Evolutionary conservation across 2,888 invertebrate species (phyloP), one percentile per base, ranked within the genome.

Genomic region (Athalia cordata): DNA sequence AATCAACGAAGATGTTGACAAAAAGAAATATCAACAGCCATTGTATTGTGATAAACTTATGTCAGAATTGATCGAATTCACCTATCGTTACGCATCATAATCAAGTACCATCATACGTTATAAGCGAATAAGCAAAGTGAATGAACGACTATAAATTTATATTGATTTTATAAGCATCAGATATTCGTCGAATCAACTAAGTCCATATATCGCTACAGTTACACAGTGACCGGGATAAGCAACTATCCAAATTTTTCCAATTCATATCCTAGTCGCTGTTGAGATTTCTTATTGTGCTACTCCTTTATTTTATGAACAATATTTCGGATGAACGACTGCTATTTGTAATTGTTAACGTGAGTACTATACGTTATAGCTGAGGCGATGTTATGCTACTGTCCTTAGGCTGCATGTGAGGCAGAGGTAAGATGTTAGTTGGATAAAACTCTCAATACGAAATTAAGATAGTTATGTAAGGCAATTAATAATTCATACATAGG

Each of bases 331-430:
- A 43, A 70, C 45, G 45, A 55, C 43, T 70, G 43, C 50, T 70
- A 55, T 70, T 70, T 43, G 50, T 70, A 29, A 55, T 70, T 70
- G 43, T 55, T 70, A 70, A 29, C n/a, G 50, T 55, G 43, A 70
- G 43, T 57, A 29, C 29, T 45, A 43, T 70, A 70, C 82, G 81
- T 84, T 83, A 82, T 83, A 84, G 83, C 81, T 84, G 78, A 52
- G 84, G 83, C 84, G 80, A 82, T 84, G 85, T 85, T 85, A 85
- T 84, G 45, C 79, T 79, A 85, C 86, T 86, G 86, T 88, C 89
- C 88, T 89, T 90, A 90, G 87, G 90, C 90, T 90, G 89, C 89
- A 83, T 89, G 86, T 87, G 85, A 89, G 89, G 89, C 89, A 90
- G 86, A 78, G 66, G 74, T 47, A 59, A 74, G 61, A 50, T 67